Evolutionary conservation across 2,888 invertebrate genomes (phyloP).

Genomic region (Pilophorus perplexus): DNA sequence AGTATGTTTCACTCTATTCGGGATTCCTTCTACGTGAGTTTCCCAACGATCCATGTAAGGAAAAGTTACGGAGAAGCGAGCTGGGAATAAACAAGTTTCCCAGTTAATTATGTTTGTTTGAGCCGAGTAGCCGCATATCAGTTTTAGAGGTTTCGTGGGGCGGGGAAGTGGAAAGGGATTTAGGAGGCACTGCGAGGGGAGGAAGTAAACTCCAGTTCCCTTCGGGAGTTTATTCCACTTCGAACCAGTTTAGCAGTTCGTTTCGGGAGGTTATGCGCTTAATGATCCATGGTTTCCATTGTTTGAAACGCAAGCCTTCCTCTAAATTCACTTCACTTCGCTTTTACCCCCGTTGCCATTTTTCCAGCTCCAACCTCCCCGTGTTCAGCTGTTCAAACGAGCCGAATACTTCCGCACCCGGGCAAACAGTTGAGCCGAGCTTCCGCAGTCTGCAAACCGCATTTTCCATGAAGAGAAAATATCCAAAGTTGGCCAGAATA

Average conservation of each 20-base stretch:
- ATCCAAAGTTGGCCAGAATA: no score
- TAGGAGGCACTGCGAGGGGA: background rate
- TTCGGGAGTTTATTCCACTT: constrained; percentile 12
- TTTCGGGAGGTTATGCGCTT: constrained; percentile 30
- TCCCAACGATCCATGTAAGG: no score
- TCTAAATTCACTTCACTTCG: background rate
- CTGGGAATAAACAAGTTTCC: constrained; percentile 22
- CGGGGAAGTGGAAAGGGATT: background rate
- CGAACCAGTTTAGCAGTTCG: constrained; percentile 32
- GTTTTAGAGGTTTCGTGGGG: background rate
- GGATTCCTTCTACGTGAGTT: no score
- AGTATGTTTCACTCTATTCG: no score
- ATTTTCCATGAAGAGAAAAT: no score
- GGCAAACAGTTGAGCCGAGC: no score
- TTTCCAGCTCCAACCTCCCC: background rate
- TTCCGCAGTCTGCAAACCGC: no score
- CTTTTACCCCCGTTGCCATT: background rate
- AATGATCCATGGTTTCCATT: constrained; percentile 33
- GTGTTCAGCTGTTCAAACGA: no score
- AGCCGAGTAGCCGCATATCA: constrained; percentile 19
- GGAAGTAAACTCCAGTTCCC: constrained; percentile 1
- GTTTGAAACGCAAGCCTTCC: constrained; percentile 20
- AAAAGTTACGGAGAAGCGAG: no score
- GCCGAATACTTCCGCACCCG: no score
- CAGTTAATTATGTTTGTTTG: constrained; percentile 25